Conservation (phyloP, 2,113 vertebrate species). For the Chionodraco myersi region DNA sequence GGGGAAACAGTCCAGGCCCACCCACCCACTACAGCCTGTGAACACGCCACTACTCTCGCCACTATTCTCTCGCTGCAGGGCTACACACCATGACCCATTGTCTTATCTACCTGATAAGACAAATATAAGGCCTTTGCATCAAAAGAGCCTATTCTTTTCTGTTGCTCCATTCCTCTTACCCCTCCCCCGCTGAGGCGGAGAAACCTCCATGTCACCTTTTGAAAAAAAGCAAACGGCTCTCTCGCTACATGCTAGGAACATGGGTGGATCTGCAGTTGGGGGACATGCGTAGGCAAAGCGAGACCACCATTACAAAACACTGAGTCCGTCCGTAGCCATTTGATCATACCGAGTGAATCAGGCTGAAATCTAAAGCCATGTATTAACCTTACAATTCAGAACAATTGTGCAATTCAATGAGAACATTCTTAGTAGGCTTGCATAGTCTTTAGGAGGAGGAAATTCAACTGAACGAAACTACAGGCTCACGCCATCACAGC, state of each 20-base stretch:
- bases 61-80: constrained; percentile 16
- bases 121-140: constrained; percentile 61
- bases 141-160: constrained; percentile 46
- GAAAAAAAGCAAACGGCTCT: constrained; percentile 40
- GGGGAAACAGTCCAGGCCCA: constrained; percentile 66
- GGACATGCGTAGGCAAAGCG: constrained; percentile 53
- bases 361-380: constrained; percentile 35
- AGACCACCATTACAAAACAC: constrained; percentile 66
- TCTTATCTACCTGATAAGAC: constrained; percentile 68
- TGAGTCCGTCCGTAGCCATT: constrained; percentile 48
- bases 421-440: constrained; percentile 41
- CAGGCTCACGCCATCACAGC: constrained; percentile 25
- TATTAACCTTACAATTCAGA: constrained; percentile 11
- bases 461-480: constrained; percentile 25
- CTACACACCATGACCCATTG: constrained; percentile 22
- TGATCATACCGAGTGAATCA: constrained; percentile 49
- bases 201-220: constrained; percentile 62
- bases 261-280: constrained; percentile 57
- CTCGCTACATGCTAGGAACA: constrained; percentile 67
- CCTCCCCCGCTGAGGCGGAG: constrained; percentile 25
- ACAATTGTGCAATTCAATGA: constrained; percentile 26
- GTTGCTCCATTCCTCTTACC: constrained; percentile 18
- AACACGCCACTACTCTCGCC: constrained; percentile 51
- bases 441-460: constrained; percentile 32
- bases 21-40: constrained; percentile 63